Evolutionary conservation across 2,888 invertebrate species (phyloP).

Genomic region (Stegophylla sp.): DNA sequence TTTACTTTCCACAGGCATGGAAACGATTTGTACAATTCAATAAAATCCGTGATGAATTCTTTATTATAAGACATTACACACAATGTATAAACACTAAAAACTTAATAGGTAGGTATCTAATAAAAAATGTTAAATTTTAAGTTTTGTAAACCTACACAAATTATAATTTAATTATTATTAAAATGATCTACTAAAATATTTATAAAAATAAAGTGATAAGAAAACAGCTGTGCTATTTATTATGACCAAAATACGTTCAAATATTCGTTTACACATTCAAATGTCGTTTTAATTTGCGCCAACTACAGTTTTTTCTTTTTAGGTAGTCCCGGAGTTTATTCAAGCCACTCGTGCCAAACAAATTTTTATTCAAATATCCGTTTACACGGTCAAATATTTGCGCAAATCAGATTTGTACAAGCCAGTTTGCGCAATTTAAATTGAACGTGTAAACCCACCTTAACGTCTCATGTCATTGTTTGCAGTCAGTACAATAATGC

Average conservation of each 20-base stretch:
- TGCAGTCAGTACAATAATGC: too few relatives aligned
- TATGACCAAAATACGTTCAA: background rate
- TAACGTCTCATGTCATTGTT: too few relatives aligned
- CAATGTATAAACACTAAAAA: background rate
- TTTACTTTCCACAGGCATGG: background rate
- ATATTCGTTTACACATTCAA: background rate
- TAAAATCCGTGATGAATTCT: background rate
- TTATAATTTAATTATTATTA: conserved; percentile 1
- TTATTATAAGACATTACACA: background rate
- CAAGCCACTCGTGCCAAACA: background rate
- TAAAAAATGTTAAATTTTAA: background rate
- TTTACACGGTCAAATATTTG: background rate
- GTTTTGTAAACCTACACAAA: background rate
- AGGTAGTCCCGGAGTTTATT: background rate
- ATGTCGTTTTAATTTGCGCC: conserved; percentile 3
- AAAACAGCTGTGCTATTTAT: background rate
- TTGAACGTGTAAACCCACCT: background rate
- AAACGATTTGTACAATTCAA: background rate
- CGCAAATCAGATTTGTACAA: background rate
- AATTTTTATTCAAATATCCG: conserved; percentile 4
- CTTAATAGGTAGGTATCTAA: too few relatives aligned
- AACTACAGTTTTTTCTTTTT: conserved; percentile 5
- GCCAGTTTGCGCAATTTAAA: conserved; percentile 2
- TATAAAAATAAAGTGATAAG: background rate
- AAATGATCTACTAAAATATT: background rate